Evolutionary conservation across 2,888 invertebrate genomes (phyloP), one percentile per base, ranked within the genome.

Genomic region (Xylocampa areola): DNA sequence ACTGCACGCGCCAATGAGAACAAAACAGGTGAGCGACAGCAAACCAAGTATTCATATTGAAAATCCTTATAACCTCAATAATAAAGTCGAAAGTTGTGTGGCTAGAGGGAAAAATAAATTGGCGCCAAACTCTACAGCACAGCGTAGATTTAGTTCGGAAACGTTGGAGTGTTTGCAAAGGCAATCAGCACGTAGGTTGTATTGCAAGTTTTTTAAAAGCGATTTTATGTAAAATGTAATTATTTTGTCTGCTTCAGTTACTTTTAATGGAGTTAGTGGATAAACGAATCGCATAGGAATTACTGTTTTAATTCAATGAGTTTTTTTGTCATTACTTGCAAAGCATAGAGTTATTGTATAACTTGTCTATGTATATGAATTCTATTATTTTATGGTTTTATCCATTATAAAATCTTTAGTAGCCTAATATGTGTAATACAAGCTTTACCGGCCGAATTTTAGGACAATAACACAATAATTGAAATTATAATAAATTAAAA

Each of bases 101-200:
- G 16, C 33, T 10, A 8, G 33, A 30, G 17, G 19, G 35, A 51
- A 10, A 44, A 51, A 39, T 53, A 68, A 69, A 62, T 58, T 68
- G 50, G 71, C 29, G n/a, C 13, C 41, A 52, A 69, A 43, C 55
- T 61, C 57, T 65, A 62, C n/a, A n/a, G n/a, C 49, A 57, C 49
- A 33, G 44, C 43, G 70, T 59, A 64, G 73, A 72, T 77, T 80
- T 71, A 64, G 78, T 79, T 76, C 74, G 63, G 65, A 72, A 79
- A 76, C 65, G 70, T 53, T 50, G 68, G 62, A 64, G 77, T 80
- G 73, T 78, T 76, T 78, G 76, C 71, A 62, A 73, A 68, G 76
- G 70, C 76, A 80, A 81, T 81, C 80, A 77, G 76, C 77, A 73
- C 70, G 67, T 70, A 62, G 50, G 43, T 37, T 59, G 50, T 70